These are phyloP conservation scores for Bovichtus diacanthus DNA, from an alignment of 2,797 vertebrate genomes.

Conservation along the genomic window DNA sequence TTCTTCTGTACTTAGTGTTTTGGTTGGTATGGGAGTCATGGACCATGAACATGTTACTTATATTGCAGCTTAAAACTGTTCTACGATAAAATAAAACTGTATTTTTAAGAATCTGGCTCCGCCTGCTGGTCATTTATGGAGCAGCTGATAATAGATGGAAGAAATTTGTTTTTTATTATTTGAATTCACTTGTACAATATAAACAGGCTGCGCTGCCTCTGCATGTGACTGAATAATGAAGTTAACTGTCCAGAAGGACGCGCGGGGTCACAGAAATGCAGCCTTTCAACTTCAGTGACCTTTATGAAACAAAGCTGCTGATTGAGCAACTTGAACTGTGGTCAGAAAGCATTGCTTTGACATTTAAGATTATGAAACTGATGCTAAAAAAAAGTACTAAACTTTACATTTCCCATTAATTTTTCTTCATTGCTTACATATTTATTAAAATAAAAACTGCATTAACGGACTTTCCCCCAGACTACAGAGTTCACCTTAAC, in stretches of 20 bases:
- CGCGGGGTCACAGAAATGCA: background rate
- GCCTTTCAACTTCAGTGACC: background rate
- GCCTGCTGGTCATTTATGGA: slow-evolving; percentile 56
- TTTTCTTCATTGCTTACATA: background rate
- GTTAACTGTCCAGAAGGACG: background rate
- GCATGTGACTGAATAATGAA: slow-evolving; percentile 38
- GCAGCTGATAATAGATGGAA: too few species aligned
- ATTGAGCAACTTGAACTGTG: background rate
- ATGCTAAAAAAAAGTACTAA: too few species aligned
- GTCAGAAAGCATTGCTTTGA: background rate
- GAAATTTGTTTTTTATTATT: too few species aligned
- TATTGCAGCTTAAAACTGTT: slow-evolving; percentile 23
- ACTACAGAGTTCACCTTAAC: too few species aligned
- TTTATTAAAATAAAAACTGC: background rate
- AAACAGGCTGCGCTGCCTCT: background rate
- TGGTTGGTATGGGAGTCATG: background rate
- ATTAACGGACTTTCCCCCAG: too few species aligned
- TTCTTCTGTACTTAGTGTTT: background rate
- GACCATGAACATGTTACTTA: slow-evolving; percentile 36
- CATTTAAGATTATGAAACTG: too few species aligned
- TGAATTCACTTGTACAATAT: background rate
- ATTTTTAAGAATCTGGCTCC: slow-evolving; percentile 71
- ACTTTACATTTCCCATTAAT: background rate
- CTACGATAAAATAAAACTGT: slow-evolving; percentile 44
- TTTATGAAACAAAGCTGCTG: background rate